These are phyloP conservation scores for Drosophila tropicalis DNA, from an alignment of 1,140 invertebrate species.

Conservation along the genomic window DNA sequence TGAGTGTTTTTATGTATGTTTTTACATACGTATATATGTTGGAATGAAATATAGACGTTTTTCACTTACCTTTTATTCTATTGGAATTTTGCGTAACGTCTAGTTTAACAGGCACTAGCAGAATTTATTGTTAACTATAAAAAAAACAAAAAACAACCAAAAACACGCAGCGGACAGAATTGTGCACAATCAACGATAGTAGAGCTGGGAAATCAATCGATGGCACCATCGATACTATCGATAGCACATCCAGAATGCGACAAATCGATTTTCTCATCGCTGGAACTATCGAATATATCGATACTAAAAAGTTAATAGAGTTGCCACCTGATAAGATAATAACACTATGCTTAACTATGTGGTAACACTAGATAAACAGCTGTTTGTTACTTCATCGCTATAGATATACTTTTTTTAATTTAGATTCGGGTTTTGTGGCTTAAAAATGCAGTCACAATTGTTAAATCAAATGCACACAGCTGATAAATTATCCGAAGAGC, in stretches of 20 bases:
- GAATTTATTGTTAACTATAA: neutral
- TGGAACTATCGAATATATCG: neutral
- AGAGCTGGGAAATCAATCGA: too few species aligned
- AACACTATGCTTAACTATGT: neutral
- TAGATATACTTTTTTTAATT: slow-evolving; percentile 9
- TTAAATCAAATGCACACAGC: slow-evolving; percentile 78
- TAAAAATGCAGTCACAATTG: slow-evolving; percentile 65
- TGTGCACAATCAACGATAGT: slow-evolving; percentile 9
- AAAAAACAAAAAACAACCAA: slow-evolving; percentile 45
- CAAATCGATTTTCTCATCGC: too few species aligned
- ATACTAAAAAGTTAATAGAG: neutral
- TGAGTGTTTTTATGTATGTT: neutral
- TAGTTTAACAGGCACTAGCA: neutral
- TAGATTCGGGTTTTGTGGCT: slow-evolving; percentile 22
- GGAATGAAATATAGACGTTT: neutral
- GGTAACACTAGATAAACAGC: slow-evolving; percentile 36
- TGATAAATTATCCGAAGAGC: slow-evolving; percentile 85
- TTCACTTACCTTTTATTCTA: slow-evolving; percentile 56
- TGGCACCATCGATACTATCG: too few species aligned
- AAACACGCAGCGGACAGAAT: slow-evolving; percentile 46
- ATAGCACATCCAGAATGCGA: too few species aligned
- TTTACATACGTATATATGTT: neutral
- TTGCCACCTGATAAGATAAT: neutral
- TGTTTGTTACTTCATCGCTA: slow-evolving; percentile 72
- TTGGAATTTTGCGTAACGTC: slow-evolving; percentile 5